Base-by-base conservation (phyloP, 1,140 invertebrate genomes). In the Venturia canescens region DNA sequence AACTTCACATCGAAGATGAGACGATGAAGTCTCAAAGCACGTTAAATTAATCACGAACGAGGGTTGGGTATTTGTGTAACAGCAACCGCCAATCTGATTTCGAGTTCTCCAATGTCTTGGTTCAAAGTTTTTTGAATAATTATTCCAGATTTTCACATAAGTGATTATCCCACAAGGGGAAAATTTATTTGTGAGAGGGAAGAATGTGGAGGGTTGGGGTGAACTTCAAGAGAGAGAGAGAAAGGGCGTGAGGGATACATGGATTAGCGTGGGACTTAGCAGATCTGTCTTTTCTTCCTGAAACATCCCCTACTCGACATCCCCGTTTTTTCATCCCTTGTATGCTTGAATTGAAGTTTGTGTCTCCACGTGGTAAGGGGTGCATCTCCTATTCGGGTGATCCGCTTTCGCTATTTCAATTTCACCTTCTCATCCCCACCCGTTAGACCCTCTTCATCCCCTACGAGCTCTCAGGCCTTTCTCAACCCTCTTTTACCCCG, bases 401-500 rank as follows among this genome's bases (percentile, higher is more conserved):
- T 89, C 89, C 88, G 88, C 88, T 90, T 90, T 89, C 87, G 87
- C 88, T 88, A 89, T 89, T 90, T 90, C 88, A 90, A 90, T 90
- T 90, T 89, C 81, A 83, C 86, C 53, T 75, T 60, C 34, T 72
- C 26, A 16, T 48, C 38, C 29, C 72, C 29, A 29, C 60, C 27
- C 63, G 34, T 74, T 72, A 29, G 21, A 38, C 31, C 21, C 79
- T 72, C 23, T 57, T 44, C 21, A 18, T n/a, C 31, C 29, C 31
- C 29, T 5, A 3, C 21, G 27, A 31, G 9, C 38, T 50, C 44
- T 21, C 70, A 13, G 86, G 86, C 18, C 16, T 57, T 57, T 57
- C 13, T n/a, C 53, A 23, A 57, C 53, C 53, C 53, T 57, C 53
- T 57, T 57, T 57, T 86, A 44, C 86, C 86, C 84, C 83, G 76